Evolutionary conservation across 2,113 vertebrate species (phyloP), one percentile per base, ranked within the genome.

Genomic region (Aythya baeri): DNA sequence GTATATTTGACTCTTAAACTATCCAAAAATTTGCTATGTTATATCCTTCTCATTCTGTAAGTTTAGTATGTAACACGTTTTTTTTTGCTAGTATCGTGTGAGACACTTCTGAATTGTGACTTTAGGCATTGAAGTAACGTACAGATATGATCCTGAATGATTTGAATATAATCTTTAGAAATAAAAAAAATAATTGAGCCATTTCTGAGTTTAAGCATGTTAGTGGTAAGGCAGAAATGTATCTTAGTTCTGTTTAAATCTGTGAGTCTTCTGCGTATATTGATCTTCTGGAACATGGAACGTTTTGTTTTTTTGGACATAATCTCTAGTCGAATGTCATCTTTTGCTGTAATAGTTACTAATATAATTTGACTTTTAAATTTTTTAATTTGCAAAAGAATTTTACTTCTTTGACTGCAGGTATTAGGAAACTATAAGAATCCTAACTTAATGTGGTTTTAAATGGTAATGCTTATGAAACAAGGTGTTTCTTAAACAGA

Each of bases 391-490:
- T 88, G 17, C 16, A 58, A 66, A 76, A 21, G n/a, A 55, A 9
- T 67, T 68, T 78, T 71, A 36, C 86, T 92, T 78, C 7, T 34
- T 20, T 70, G 52, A 43, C 36, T 84, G 36, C n/a, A 84, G 21
- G 27, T 86, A 41, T 17, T 74, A 36, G 29, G 57, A 81, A 66
- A 27, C 27, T 11, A 14, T 5, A 5, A 55, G 70, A 71, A 41
- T 78, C 4, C 31, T 82, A 62, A 9, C 13, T 50, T 95, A 75
- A 38, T 5, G 8, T 72, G 58, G n/a, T 22, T 89, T 91, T 91
- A 78, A 82, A 26, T 89, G 66, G 66, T 82, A 57, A 68, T 87
- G n/a, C 32, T 75, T 78, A 34, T 68, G 84, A 86, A 93, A 92
- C 26, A 46, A 63, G 46, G 20, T 63, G 9, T 78, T 91, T 59